Evolutionary conservation across 37 sponge, comb jelly and placozoan species (phyloP), one percentile per base, ranked within the genome.

Genomic region (Crambe crambe): DNA sequence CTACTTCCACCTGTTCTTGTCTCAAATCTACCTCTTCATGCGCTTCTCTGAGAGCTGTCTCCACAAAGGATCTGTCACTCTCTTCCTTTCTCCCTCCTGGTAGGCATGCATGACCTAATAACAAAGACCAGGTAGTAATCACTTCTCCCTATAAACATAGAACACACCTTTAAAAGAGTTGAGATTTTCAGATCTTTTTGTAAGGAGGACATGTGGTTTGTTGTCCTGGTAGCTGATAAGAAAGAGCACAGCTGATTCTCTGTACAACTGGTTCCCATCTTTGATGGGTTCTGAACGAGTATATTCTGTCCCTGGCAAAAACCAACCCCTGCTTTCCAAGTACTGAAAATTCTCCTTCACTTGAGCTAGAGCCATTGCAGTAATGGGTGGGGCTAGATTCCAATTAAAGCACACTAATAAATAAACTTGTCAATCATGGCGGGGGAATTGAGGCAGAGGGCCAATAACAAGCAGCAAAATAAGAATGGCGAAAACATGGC

Each of bases 21-120:
- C 69, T 25, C 17, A 91, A 38, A n/a, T 70, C 74, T 5, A 87
- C 80, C 62, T 91, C 92, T 31, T 91, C 92, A 21, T 83, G 22
- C 1, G 87, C 82, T 68, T 91, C 92, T 20, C 92, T 42, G 3
- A 91, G 80, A 30, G 92, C 92, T 54, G 92, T 86, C 2, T 73
- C 64, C 31, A 74, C 82, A 0, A 51, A 32, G 21, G 71, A 70
- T 21, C 2, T 9, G 38, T 80, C 82, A 42, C 40, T 56, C 1
- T 12, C 18, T 9, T 91, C 92, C 3, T 61, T 20, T 18, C 42
- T 76, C 9, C 92, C 92, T 21, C 92, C 92, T 35, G 92, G 92
- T 1, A 91, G 66, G 74, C 87, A 86, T 0, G 38, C 58, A 34
- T 91, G 80, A 59, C 88, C 88, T 78, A 74, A 32, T 8, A 9